Percentiles rank a stretch among this genome's conserved stretches.
Conservation (phyloP, 2,888 invertebrate species). For the Monochamus alternatus region DNA sequence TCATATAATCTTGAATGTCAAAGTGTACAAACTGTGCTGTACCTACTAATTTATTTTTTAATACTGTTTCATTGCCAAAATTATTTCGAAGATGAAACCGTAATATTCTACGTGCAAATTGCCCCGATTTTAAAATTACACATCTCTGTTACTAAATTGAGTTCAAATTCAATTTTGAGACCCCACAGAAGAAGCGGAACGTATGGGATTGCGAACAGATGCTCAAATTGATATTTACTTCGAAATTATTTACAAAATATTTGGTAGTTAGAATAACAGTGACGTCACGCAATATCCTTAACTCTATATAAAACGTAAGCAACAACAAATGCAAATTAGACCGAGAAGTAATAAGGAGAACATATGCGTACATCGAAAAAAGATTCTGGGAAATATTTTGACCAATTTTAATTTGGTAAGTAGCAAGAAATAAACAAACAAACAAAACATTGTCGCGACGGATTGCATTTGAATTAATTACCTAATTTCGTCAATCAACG, state of each 20-base stretch:
- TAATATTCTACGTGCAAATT: constrained; percentile 34
- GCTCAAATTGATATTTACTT: too few relatives aligned
- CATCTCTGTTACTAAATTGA: neutral
- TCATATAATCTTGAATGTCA: too few relatives aligned
- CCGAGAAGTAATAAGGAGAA: neutral
- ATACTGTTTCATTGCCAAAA: neutral
- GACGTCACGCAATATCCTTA: too few relatives aligned
- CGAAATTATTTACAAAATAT: too few relatives aligned
- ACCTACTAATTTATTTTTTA: constrained; percentile 4
- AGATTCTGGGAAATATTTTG: constrained; percentile 4
- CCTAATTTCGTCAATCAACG: too few relatives aligned
- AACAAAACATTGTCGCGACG: neutral
- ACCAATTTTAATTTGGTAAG: constrained; percentile 28
- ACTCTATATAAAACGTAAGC: too few relatives aligned
- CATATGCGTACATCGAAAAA: constrained; percentile 5
- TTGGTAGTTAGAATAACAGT: too few relatives aligned
- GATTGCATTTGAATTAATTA: too few relatives aligned
- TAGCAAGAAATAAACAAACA: constrained; percentile 1
- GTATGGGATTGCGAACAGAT: neutral
- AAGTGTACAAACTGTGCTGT: too few relatives aligned
- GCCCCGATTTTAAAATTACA: neutral
- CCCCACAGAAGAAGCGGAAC: neutral
- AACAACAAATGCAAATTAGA: too few relatives aligned
- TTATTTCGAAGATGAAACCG: neutral
- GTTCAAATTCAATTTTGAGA: constrained; percentile 6